Evolutionary conservation across 1,140 invertebrate genomes (phyloP).

Genomic region (Eurosta solidaginis): DNA sequence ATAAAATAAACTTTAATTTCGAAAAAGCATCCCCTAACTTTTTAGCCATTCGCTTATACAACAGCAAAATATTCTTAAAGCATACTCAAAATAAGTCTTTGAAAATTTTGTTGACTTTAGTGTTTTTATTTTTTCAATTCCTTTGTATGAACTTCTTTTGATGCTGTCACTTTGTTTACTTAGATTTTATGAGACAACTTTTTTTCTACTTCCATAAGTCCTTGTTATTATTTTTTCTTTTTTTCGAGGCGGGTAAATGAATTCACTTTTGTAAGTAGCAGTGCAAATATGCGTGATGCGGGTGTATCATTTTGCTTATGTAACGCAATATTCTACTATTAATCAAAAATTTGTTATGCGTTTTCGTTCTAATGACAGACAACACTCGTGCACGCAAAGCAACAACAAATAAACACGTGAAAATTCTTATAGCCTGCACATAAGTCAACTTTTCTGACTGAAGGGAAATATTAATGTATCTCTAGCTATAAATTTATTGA

Average conservation of each 20-base stretch:
- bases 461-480: not conserved
- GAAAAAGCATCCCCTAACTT: not conserved
- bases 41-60: no score
- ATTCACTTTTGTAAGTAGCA: not conserved
- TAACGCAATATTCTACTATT: conserved; percentile 40
- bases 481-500: conserved; percentile 27
- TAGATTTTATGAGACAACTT: not conserved
- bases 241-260: not conserved
- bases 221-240: not conserved
- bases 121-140: not conserved
- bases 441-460: no score
- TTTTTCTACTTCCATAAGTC: conserved; percentile 4
- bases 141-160: not conserved
- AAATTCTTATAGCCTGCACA: no score
- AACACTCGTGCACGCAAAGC: not conserved
- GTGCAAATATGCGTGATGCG: not conserved
- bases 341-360: conserved; percentile 54
- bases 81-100: not conserved
- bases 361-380: conserved; percentile 30
- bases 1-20: not conserved
- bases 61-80: not conserved
- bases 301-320: not conserved
- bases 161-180: conserved; percentile 16
- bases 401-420: no score
- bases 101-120: not conserved